Percentiles rank a stretch among this genome's conserved stretches.
phyloP scores from a whole-genome alignment of 2,888 invertebrate species.

The Trichopoda pennipes region DNA sequence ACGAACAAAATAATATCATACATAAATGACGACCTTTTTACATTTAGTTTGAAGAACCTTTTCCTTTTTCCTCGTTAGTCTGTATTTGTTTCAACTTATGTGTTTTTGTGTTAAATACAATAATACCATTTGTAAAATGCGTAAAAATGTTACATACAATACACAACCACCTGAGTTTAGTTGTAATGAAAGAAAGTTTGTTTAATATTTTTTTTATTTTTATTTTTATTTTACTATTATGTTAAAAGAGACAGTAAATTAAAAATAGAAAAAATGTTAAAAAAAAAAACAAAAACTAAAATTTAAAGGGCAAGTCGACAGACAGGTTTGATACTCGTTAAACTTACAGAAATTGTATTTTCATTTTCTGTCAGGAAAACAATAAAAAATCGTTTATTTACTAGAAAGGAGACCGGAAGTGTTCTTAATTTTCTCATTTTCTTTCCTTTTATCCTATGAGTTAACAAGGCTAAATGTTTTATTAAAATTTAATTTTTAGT shows the following conservation, averaged over 20 bases:
- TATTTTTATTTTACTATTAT: conserved; percentile 18
- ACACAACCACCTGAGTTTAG: conserved; percentile 25
- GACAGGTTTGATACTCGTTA: not conserved
- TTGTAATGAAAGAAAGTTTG: conserved; percentile 12
- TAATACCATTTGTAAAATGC: conserved; percentile 57
- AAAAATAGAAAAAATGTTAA: conserved; percentile 38
- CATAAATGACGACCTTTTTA: conserved; percentile 59
- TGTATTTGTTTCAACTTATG: not conserved
- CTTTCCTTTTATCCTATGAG: not conserved
- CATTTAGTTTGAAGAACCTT: conserved; percentile 30
- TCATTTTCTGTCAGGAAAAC: not conserved
- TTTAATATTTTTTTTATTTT: not conserved
- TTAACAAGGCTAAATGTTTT: not conserved
- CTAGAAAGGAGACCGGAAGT: conserved; percentile 28
- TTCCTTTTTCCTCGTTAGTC: conserved; percentile 6
- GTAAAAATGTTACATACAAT: conserved; percentile 42
- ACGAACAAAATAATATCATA: conserved; percentile 48
- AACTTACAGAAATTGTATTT: not conserved
- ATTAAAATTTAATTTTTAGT: conserved; percentile 2
- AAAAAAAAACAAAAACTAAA: conserved; percentile 33
- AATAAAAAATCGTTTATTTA: conserved; percentile 3
- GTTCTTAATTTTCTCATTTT: conserved; percentile 16
- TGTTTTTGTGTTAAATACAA: conserved; percentile 41
- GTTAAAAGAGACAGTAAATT: conserved; percentile 33
- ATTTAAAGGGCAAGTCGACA: not conserved